phyloP scores from a whole-genome alignment of 2,888 invertebrate genomes.

The Rhagophthalmus giganteus region DNA sequence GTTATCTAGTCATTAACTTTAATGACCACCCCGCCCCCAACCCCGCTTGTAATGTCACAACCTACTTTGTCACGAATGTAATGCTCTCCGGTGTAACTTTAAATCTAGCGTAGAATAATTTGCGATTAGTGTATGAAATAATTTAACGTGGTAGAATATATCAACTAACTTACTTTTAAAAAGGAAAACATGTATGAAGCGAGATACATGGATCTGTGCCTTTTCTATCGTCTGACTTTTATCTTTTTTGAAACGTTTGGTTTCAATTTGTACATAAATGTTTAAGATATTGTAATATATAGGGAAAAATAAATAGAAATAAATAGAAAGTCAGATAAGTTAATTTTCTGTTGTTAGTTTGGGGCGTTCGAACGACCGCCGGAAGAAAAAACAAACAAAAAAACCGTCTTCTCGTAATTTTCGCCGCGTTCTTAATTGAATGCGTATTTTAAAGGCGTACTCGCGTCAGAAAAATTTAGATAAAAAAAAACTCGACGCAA shows the following conservation, averaged over 20 bases:
- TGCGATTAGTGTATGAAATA: constrained; percentile 10
- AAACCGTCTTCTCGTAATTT: not conserved
- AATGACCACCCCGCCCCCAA: too few relatives aligned
- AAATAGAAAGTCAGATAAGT: constrained; percentile 2
- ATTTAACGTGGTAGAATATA: too few relatives aligned
- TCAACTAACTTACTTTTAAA: constrained; percentile 8
- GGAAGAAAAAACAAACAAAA: not conserved
- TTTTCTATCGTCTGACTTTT: constrained; percentile 31
- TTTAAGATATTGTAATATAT: constrained; percentile 24
- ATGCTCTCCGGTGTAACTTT: constrained; percentile 22
- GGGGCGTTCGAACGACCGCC: too few relatives aligned
- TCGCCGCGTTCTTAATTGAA: too few relatives aligned
- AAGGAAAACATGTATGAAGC: constrained; percentile 21
- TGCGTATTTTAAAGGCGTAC: not conserved
- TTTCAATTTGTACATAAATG: constrained; percentile 30
- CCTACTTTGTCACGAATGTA: constrained; percentile 8
- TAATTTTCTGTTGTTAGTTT: not conserved
- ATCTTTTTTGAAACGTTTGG: constrained; percentile 19
- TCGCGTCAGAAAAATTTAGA: too few relatives aligned
- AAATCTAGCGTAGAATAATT: constrained; percentile 8
- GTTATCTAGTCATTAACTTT: constrained; percentile 28
- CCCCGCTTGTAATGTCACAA: constrained; percentile 11
- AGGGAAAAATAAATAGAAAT: constrained; percentile 15
- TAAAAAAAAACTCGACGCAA: too few relatives aligned
- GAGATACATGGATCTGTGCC: constrained; percentile 26